Evolutionary conservation across 2,797 vertebrate genomes (phyloP), one percentile per base, ranked within the genome.

Genomic region (Tapera naevia): DNA sequence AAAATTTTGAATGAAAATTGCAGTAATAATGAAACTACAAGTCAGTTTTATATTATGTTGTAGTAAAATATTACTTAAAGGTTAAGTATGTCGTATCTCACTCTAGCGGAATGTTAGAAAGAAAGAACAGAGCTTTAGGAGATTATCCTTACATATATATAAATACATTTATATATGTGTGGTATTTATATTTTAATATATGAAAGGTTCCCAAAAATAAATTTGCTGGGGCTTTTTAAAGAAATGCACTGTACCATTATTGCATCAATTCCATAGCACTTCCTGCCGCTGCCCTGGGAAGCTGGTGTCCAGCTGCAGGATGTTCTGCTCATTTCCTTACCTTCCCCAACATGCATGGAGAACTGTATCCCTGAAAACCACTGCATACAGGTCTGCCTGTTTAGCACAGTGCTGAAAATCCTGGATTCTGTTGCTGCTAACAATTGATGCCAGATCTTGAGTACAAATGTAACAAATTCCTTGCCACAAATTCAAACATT

Each of bases 21-120:
- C 24, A 61, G 50, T n/a, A 78, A 78, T 64, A 89, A 82, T 89
- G 86, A 91, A 94, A 70, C 11, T 60, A 33, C 32, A 80, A 89
- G 79, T 71, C 58, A 95, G 60, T 13, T 88, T 88, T 75, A 60
- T 71, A 89, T 72, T 50, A 28, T 15, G 4, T 23, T 79, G 33
- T 30, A 91, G 58, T 91, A 91, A 86, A 90, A 67, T 60, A 93
- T 53, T 78, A 64, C 33, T 75, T 17, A 79, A 71, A 86, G 41
- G 8, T 84, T 86, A 88, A 86, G 37, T 41, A 53, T 22, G 25
- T 27, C 1, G 0, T 50, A 43, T 54, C 33, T 83, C 45, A 32
- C n/a, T 43, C 7, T 7, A 61, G n/a, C 9, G 17, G 61, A 35
- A 93, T 54, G 70, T 27, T 57, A 48, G 64, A 80, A 82, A 58